Evolutionary conservation across 2,888 invertebrate genomes (phyloP).

Genomic region (Limenitis arthemis): DNA sequence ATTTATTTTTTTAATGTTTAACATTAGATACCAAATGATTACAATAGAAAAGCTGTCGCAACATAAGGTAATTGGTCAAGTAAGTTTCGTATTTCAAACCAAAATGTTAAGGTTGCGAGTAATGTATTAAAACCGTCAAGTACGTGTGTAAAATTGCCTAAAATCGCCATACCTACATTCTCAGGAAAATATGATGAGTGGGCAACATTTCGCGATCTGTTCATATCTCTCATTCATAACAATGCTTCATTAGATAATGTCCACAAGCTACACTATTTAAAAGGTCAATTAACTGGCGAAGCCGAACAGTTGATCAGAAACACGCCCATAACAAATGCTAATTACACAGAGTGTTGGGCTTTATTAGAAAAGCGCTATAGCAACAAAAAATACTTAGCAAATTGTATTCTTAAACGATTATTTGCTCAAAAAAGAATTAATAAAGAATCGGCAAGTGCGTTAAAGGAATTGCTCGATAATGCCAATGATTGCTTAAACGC

Average conservation of each 20-base stretch:
- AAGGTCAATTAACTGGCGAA: slow-evolving; percentile 6
- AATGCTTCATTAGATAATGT: slow-evolving; percentile 13
- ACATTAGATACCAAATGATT: too few species aligned
- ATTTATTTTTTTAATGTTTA: too few species aligned
- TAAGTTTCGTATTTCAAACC: not conserved
- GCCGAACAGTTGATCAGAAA: slow-evolving; percentile 9
- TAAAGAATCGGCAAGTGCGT: slow-evolving; percentile 15
- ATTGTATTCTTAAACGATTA: slow-evolving; percentile 23
- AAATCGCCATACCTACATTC: slow-evolving; percentile 15
- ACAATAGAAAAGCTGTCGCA: too few species aligned
- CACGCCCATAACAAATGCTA: slow-evolving; percentile 14
- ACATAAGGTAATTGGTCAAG: too few species aligned
- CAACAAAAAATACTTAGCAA: slow-evolving; percentile 21
- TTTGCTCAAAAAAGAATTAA: slow-evolving; percentile 21
- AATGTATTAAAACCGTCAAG: not conserved
- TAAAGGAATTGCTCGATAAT: slow-evolving; percentile 28
- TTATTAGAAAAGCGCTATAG: slow-evolving; percentile 20
- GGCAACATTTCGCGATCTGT: slow-evolving; percentile 17
- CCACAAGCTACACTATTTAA: slow-evolving; percentile 17
- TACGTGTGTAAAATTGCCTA: slow-evolving; percentile 3
- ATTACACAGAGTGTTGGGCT: slow-evolving; percentile 24
- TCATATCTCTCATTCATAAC: slow-evolving; percentile 13
- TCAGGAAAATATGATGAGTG: slow-evolving; percentile 16
- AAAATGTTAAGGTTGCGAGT: not conserved
- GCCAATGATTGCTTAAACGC: slow-evolving; percentile 24